Evolutionary conservation across 1,140 invertebrate genomes (phyloP).

Genomic region (Phthorimaea operculella): DNA sequence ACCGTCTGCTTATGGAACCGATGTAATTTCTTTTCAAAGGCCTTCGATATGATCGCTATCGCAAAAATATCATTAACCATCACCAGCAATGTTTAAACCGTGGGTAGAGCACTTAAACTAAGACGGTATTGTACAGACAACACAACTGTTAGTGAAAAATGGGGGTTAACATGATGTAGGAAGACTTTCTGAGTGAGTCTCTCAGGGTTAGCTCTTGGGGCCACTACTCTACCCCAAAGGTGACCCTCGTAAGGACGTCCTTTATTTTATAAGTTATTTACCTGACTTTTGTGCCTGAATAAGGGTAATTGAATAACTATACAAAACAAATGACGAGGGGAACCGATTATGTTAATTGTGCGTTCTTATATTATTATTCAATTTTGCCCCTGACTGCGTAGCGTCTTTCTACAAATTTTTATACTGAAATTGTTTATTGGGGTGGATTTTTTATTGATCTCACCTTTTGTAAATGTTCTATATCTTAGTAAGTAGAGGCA

Average conservation of each 20-base stretch:
- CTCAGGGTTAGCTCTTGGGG: slow-evolving; percentile 36
- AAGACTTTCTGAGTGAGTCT: slow-evolving; percentile 10
- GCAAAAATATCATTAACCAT: background rate
- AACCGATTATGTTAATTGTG: slow-evolving; percentile 2
- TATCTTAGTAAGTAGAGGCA: too few species aligned
- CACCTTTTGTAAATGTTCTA: too few species aligned
- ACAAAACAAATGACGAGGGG: background rate
- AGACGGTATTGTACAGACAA: slow-evolving; percentile 23
- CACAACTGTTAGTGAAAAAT: background rate
- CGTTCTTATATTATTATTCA: background rate
- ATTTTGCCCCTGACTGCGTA: too few species aligned
- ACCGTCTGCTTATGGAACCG: slow-evolving; percentile 26
- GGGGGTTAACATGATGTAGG: background rate
- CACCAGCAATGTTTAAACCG: too few species aligned
- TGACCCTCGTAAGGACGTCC: slow-evolving; percentile 45
- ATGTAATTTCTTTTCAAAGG: background rate
- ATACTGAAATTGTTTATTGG: too few species aligned
- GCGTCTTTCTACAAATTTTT: too few species aligned
- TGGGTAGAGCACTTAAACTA: background rate
- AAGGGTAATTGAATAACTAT: slow-evolving; percentile 6
- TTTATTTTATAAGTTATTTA: slow-evolving; percentile 42
- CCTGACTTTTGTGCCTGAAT: slow-evolving; percentile 13
- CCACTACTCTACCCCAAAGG: slow-evolving; percentile 32
- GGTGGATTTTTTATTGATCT: too few species aligned
- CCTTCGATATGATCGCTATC: slow-evolving; percentile 1